Percentiles rank a stretch among this genome's conserved stretches.
phyloP scores from a whole-genome alignment of 2,113 vertebrate species.

The Isurus oxyrinchus region DNA sequence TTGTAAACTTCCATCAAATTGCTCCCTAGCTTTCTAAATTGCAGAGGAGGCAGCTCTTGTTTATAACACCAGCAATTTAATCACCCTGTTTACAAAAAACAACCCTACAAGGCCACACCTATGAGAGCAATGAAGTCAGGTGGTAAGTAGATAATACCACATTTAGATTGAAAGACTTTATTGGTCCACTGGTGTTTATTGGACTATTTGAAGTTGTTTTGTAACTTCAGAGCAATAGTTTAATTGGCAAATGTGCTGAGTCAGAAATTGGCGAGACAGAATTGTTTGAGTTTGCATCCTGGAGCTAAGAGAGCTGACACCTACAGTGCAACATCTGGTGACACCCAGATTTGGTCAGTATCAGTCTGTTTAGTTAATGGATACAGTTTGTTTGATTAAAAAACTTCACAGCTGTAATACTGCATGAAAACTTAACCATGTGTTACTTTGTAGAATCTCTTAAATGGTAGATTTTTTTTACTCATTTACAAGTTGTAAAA shows the following conservation, averaged over 20 bases:
- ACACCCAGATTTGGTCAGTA: not conserved
- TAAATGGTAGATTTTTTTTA: not conserved
- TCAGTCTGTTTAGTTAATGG: not conserved
- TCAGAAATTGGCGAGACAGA: not conserved
- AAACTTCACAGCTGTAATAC: not conserved
- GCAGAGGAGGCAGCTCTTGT: too few species aligned
- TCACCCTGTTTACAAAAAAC: not conserved
- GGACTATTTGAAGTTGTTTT: not conserved
- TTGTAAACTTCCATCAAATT: too few species aligned
- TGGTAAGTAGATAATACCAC: not conserved
- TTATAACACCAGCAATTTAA: too few species aligned
- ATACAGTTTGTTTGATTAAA: not conserved
- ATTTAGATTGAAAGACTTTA: not conserved
- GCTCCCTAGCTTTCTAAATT: too few species aligned
- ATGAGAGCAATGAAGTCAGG: not conserved
- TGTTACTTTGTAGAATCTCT: not conserved
- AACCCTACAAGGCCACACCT: not conserved
- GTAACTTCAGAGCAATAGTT: not conserved
- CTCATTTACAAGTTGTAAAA: not conserved
- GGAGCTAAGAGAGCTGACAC: not conserved
- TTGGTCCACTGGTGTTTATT: not conserved
- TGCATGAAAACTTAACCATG: not conserved
- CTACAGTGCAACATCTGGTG: not conserved
- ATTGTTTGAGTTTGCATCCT: not conserved
- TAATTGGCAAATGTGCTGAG: not conserved